Conservation (phyloP, 92 coral and sea anemone species). For the Montipora capitata region DNA sequence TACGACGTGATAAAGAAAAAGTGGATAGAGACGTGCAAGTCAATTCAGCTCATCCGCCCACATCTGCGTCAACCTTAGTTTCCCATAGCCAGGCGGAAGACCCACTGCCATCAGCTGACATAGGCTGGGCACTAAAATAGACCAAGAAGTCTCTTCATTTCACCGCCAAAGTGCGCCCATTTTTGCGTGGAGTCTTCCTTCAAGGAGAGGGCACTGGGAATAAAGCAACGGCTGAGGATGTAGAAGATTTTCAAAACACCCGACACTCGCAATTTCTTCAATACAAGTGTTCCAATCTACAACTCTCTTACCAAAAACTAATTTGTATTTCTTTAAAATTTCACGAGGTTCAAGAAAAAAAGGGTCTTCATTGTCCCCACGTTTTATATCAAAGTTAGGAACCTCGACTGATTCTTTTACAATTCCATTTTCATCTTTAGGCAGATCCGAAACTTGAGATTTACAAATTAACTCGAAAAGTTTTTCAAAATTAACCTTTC, state of each 20-base stretch:
- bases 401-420: too few species aligned
- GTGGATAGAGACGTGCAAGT: constrained; percentile 31
- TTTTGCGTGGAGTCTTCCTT: constrained; percentile 13
- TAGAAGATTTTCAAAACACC: background rate
- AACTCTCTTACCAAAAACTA: too few species aligned
- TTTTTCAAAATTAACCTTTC: background rate
- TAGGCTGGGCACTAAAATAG: constrained; percentile 13
- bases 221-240: constrained; percentile 26
- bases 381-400: too few species aligned
- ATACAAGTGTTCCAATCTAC: too few species aligned
- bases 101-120: background rate
- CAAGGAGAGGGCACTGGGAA: constrained; percentile 33
- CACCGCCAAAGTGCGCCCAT: constrained; percentile 7
- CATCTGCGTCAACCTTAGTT: background rate
- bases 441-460: too few species aligned
- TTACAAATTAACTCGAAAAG: too few species aligned
- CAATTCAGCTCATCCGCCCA: constrained; percentile 31
- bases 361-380: too few species aligned
- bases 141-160: constrained; percentile 21
- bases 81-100: constrained; percentile 27
- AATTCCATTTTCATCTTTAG: too few species aligned
- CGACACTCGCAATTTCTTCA: too few species aligned
- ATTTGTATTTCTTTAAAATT: too few species aligned
- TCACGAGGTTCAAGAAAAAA: too few species aligned
- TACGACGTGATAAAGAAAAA: constrained; percentile 30